Evolutionary conservation across 64 coral and sea anemone genomes (phyloP).

Genomic region (Stichodactyla mertensii): DNA sequence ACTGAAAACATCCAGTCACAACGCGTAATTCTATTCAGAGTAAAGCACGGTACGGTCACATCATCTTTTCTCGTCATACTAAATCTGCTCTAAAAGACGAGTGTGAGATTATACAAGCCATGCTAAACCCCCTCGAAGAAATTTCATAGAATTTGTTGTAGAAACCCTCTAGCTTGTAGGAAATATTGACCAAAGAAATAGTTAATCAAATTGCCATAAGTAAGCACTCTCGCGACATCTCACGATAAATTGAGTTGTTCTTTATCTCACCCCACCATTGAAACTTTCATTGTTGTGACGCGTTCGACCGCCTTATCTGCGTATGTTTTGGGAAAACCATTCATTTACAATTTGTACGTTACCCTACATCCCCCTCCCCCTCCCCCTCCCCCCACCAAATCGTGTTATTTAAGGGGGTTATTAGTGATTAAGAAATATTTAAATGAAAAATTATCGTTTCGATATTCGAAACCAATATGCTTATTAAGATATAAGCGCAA

Average conservation of each 20-base stretch:
- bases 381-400: not conserved
- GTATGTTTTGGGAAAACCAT: not conserved
- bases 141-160: not conserved
- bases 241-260: no score
- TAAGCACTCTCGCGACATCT: not conserved
- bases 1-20: no score
- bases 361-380: not conserved
- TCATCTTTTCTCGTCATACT: no score
- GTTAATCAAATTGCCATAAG: not conserved
- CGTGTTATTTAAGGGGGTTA: constrained; percentile 19
- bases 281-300: no score
- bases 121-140: no score
- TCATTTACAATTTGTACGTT: not conserved
- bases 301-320: no score
- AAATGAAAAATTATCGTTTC: not conserved
- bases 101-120: no score
- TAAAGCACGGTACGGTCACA: no score
- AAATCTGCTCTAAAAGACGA: no score
- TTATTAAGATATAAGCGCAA: not conserved
- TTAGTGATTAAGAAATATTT: not conserved
- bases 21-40: no score
- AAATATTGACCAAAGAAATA: not conserved
- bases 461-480: not conserved
- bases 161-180: not conserved
- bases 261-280: no score